Evolutionary conservation across 2,113 vertebrate species (phyloP), one percentile per base, ranked within the genome.

Genomic region (Gnathonemus echidnorhynchus): DNA sequence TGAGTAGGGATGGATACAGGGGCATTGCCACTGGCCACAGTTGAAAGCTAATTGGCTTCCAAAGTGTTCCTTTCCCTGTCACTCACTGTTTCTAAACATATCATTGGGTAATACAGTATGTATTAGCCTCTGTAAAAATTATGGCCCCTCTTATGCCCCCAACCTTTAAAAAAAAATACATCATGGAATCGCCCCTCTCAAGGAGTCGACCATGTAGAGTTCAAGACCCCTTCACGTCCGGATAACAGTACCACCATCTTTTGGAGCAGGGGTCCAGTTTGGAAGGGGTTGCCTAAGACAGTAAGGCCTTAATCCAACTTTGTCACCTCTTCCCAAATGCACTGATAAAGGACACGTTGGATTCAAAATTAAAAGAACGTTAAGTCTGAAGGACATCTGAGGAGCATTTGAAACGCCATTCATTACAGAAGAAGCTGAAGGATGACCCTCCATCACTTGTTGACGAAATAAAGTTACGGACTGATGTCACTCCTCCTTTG

Each of bases 401-500:
- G 86, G 89, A 56, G 66, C 66, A 42, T 88, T 21, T 86, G 89
- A 24, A 89, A 92, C 83, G 52, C 86, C 50, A 53, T 45, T 17
- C 87, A 85, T 9, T 92, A 90, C 91, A 83, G 86, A 90, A 74
- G 85, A 92, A 83, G 89, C 91, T 89, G 80, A 90, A 21, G 88
- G 89, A 85, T 87, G 70, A 91, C 90, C 92, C 90, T 31, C 91
- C 88, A 89, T 86, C 91, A 90, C 90, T 90, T 90, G 90, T 91
- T 91, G 93, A 93, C 31, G 88, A 86, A 84, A 83, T 83, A 48
- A 92, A 94, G 90, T 93, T 92, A 93, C 88, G 90, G 91, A 92
- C 91, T 94, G 93, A 95, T 94, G 93, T 95, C 92, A 94, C 86
- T 45, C 52, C 3, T 42, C 84, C 62, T 88, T 52, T 80, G 86